Conservation (phyloP, 2,113 vertebrate genomes). For the Microtus ochrogaster region DNA sequence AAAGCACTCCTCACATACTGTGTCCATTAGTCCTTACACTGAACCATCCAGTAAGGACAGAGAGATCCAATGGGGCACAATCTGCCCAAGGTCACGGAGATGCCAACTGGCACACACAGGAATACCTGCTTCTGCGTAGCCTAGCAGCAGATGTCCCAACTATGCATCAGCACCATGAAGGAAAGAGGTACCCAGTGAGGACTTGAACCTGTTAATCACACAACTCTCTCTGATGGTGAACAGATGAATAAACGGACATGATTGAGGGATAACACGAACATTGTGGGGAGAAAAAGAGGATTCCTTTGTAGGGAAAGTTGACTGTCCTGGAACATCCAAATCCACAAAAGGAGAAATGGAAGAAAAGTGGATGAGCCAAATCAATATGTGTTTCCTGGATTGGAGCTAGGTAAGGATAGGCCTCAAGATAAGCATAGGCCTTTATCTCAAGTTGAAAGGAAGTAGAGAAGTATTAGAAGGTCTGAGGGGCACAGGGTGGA, state of each 20-base stretch:
- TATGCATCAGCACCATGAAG: not conserved
- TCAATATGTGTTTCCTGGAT: not conserved
- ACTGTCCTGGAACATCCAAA: not conserved
- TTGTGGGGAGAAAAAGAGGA: not conserved
- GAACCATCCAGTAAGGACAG: not conserved
- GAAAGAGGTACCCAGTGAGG: not conserved
- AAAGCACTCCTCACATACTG: not conserved
- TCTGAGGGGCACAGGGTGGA: not conserved
- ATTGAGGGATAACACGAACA: not conserved
- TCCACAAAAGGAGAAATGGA: not conserved
- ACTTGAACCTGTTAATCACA: not conserved
- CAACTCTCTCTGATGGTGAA: not conserved
- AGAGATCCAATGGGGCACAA: conserved; percentile 10
- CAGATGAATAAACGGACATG: not conserved
- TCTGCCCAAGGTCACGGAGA: not conserved
- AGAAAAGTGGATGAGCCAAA: not conserved
- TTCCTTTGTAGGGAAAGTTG: not conserved
- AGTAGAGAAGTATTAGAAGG: not conserved
- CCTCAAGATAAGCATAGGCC: not conserved
- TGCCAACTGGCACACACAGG: not conserved
- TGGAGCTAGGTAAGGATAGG: not conserved
- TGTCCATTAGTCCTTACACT: not conserved
- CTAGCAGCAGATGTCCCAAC: not conserved
- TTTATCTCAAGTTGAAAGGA: not conserved
- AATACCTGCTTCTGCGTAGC: not conserved